These are phyloP conservation scores for Vulpes lagopus DNA, from an alignment of 2,113 vertebrate species.

Conservation along the genomic window DNA sequence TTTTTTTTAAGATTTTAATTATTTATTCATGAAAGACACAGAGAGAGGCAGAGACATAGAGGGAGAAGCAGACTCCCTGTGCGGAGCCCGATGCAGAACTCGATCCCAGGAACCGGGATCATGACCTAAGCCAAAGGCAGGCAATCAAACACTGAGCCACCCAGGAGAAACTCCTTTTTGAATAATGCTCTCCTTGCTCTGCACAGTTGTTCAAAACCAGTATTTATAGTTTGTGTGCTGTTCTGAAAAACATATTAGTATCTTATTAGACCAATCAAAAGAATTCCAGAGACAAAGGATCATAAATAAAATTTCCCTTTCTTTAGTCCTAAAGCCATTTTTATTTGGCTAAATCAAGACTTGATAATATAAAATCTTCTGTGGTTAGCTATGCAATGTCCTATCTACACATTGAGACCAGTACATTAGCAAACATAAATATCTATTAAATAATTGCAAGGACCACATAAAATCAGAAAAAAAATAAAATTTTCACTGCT, in stretches of 20 bases:
- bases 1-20: no score
- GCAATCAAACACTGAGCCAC: no score
- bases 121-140: no score
- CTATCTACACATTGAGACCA: not conserved
- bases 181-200: conserved; percentile 19
- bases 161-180: not conserved
- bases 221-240: not conserved
- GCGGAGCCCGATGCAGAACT: no score
- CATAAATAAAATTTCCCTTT: conserved; percentile 48
- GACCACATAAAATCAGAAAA: not conserved
- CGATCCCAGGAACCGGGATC: no score
- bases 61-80: no score
- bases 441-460: not conserved
- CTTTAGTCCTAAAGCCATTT: not conserved
- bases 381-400: not conserved
- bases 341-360: not conserved
- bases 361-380: conserved; percentile 19
- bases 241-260: not conserved
- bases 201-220: not conserved
- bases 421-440: conserved; percentile 28
- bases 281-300: not conserved
- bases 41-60: no score
- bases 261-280: conserved; percentile 38
- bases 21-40: no score
- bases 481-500: not conserved